Base-by-base conservation (phyloP, 2,797 vertebrate species). In the Micromesistius poutassou region DNA sequence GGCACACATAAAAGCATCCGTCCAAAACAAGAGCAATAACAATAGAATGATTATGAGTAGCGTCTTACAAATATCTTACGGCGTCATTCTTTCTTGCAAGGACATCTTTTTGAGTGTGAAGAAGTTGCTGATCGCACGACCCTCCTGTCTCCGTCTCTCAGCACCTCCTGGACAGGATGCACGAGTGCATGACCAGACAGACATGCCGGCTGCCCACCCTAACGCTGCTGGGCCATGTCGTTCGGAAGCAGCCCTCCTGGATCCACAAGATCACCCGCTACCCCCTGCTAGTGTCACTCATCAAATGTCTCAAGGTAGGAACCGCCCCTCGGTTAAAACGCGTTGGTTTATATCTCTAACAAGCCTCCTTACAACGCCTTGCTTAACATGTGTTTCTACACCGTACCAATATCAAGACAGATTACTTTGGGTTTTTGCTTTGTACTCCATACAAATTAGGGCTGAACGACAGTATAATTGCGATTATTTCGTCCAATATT, bases 151-250 rank as follows among this genome's bases (percentile, higher is more conserved):
- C 70, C 71, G 6, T 14, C 71, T 25, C 16, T 13, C 89, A 99
- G 98, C 98, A 99, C 93, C 96, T 99, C 89, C 93, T 99, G 93
- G 98, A 99, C 91, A 98, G 97, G 94, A 97, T 99, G 94, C 98
- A 98, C 76, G 98, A 99, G 88, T 98, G 97, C 74, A 95, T 99
- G 95, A 94, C 95, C 90, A 98, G 95, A 91, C 94, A 95, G 77
- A 86, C 93, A 80, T 98, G 96, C 76, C 96, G 98, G 77, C 93
- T 98, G 88, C 93, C 96, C 89, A 95, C 95, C 62, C 96, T 99
- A 86, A 96, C 94, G 4, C 91, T 99, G 70, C 94, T 99, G 80
- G 97, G 98, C 33, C 97, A 99, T 0, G 97, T 99, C 62, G 94
- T 99, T 84, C 95, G 97, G 79, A 95, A 96, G 86, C 98, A 99